Base-by-base conservation (phyloP, 1,140 invertebrate species). In the Drosophila persimilis region DNA sequence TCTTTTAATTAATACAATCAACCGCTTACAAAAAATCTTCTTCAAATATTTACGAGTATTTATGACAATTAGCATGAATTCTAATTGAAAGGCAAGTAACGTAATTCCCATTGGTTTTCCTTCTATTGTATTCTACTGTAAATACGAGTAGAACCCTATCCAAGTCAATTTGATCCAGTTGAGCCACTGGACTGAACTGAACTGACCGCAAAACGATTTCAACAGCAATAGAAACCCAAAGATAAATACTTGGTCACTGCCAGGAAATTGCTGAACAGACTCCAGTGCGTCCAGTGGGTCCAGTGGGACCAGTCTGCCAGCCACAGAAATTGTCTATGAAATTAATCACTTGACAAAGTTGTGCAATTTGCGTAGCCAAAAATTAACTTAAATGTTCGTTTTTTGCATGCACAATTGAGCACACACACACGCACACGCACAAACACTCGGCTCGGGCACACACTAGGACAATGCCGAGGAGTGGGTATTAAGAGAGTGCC, bases 321-420 rank as follows among this genome's bases (percentile, higher is more conserved):
- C 80, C 74, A 78, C 80, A 83, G 31, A 61, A 85, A 76, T 58
- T 50, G 72, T 80, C 72, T 64, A 67, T 79, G 80, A 80, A 83
- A 79, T 84, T 80, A 84, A 83, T 83, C 75, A 83, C 80, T 79
- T 66, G 75, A 78, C 70, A 77, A 83, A 78, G 81, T 83, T 83
- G 79, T 75, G 80, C 80, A 85, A 79, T 84, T 83, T 84, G 80
- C 62, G 72, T 80, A 76, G 63, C 76, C 80, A 65, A 84, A 85
- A 84, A 85, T 84, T 80, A 80, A 85, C 80, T 84, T 85, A 76
- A 80, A 76, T 80, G 76, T 80, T 79, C 50, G 45, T 69, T 79
- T 77, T 77, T 61, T 67, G 58, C 60, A 70, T 83, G 74, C 78
- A 76, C 76, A 75, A 80, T 80, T 77, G 50, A 52, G 58, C 78